Base-by-base conservation (phyloP, 1,140 invertebrate genomes). In the Asobara japonica region DNA sequence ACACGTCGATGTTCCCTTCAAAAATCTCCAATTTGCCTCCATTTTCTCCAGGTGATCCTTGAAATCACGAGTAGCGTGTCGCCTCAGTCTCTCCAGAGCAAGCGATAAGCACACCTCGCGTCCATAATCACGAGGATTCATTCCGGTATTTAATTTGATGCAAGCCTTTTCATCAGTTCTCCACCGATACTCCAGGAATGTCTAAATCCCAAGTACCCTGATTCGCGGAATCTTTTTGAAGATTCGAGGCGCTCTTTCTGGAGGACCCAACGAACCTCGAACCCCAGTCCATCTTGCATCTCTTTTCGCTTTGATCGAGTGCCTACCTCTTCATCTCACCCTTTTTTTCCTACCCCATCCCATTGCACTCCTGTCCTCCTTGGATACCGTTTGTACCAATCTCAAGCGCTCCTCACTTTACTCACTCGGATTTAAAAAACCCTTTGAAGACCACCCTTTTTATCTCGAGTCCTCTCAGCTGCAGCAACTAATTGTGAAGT, bases 111-210 rank as follows among this genome's bases (percentile, higher is more conserved):
- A 3, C 41, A 2, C 41, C 41, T 16, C n/a, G 41, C 18, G n/a
- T 2, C 13, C n/a, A 16, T 45, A 45, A 16, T 38, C n/a, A 10
- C 3, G n/a, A 13, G 0, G n/a, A 45, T n/a, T n/a, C 74, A 77
- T 76, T 75, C 67, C 77, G 74, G 76, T 80, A 80, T 80, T 80
- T 79, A 80, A 80, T 79, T 80, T 80, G 73, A 64, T 78, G 68
- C 78, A 62, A 72, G 73, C 73, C 72, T 79, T 80, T 80, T 80
- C 79, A 79, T 80, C 79, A 79, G 78, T 72, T 70, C 77, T 79
- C 74, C 78, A 79, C 65, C n/a, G 41, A 79, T 65, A 38, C 16
- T 13, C n/a, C 62, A 22, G 16, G 62, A 65, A 33, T 65, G 13
- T 56, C 22, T 22, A 22, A 10, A 56, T 27, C 7, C 18, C 22